These are phyloP conservation scores for Ceryle rudis DNA, from an alignment of 2,797 vertebrate genomes.

Conservation along the genomic window DNA sequence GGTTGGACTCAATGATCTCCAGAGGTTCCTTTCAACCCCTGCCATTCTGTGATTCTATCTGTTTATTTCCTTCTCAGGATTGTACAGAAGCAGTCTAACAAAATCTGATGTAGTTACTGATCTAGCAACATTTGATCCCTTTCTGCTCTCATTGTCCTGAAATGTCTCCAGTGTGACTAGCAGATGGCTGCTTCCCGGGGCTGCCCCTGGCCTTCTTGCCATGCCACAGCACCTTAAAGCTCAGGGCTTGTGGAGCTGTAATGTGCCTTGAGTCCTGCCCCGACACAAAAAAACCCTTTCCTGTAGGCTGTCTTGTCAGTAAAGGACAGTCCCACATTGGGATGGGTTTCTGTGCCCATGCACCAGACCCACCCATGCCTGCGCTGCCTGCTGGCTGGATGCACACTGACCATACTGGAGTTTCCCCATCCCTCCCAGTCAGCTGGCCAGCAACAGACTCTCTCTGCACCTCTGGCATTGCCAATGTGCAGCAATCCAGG, in stretches of 20 bases:
- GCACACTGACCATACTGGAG: accelerated
- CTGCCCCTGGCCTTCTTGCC: not conserved
- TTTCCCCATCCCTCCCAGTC: accelerated
- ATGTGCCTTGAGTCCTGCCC: not conserved
- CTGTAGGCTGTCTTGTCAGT: not conserved
- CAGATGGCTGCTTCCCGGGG: not conserved
- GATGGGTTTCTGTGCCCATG: not conserved
- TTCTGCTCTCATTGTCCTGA: not conserved
- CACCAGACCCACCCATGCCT: accelerated
- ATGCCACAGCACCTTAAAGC: not conserved
- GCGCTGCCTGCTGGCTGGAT: not conserved
- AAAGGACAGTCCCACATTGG: not conserved
- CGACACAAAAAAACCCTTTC: accelerated
- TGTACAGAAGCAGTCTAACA: not conserved
- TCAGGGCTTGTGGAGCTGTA: not conserved
- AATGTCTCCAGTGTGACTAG: accelerated
- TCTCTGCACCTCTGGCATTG: not conserved
- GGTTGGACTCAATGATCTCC: no score
- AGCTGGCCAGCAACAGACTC: accelerated
- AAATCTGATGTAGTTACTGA: not conserved
- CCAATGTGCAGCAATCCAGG: accelerated
- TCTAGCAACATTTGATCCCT: not conserved
- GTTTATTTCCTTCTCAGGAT: not conserved
- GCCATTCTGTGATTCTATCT: no score
- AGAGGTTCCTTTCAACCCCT: no score